These are phyloP conservation scores for Caranx melampygus DNA, from an alignment of 2,113 vertebrate genomes.

Conservation along the genomic window DNA sequence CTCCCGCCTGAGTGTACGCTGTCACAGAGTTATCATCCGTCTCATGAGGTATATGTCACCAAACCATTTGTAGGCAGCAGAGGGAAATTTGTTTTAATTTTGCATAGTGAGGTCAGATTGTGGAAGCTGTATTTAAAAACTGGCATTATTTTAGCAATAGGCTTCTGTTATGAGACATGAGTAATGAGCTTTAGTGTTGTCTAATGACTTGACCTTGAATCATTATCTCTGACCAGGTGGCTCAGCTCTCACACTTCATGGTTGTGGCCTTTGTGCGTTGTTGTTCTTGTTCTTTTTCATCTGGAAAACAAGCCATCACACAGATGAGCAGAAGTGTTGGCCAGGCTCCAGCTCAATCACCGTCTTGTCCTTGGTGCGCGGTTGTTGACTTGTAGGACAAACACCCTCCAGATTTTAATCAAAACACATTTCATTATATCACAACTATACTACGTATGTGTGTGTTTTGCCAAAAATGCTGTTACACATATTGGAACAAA, in stretches of 20 bases:
- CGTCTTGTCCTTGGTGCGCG: constrained; percentile 22
- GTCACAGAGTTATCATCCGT: constrained; percentile 6
- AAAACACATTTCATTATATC: constrained; percentile 7
- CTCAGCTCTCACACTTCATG: constrained; percentile 11
- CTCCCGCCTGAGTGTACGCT: constrained; percentile 17
- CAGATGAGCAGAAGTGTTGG: constrained; percentile 47
- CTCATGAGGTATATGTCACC: constrained; percentile 6
- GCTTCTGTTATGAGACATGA: constrained; percentile 10
- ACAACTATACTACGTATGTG: not conserved
- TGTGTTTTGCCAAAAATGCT: constrained; percentile 8
- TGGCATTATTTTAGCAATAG: constrained; percentile 18
- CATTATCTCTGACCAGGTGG: constrained; percentile 19
- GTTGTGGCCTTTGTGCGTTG: constrained; percentile 3
- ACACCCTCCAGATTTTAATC: constrained; percentile 20
- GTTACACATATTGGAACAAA: not conserved
- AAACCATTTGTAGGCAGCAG: constrained; percentile 5
- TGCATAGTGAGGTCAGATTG: constrained; percentile 17
- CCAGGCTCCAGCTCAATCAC: constrained; percentile 37
- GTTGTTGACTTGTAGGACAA: constrained; percentile 56
- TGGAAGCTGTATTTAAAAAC: not conserved
- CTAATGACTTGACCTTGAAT: not conserved
- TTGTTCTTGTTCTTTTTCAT: constrained; percentile 34
- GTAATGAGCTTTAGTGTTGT: not conserved
- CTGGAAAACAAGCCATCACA: constrained; percentile 74
- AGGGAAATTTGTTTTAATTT: not conserved